Evolutionary conservation across 2,888 invertebrate species (phyloP), one percentile per base, ranked within the genome.

Genomic region (Idaea aversata): DNA sequence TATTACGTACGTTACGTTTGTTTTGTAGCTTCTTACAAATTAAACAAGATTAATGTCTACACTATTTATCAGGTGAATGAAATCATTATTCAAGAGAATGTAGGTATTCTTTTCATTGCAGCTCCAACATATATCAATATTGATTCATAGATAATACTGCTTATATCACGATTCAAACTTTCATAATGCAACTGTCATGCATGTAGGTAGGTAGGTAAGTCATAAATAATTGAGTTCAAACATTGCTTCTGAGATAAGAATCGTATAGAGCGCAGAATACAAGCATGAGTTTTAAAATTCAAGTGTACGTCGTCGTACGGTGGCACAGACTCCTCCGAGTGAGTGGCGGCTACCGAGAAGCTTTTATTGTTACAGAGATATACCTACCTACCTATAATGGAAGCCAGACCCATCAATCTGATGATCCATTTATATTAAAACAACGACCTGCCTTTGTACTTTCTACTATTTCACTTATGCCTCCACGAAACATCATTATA

Each of bases 181-280:
- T 78, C 75, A 77, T 79, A 81, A 81, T 81, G 73, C 78, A 79
- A 79, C 82, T 80, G 81, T 83, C 83, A 83, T 81, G 77, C 76
- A 76, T 78, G 77, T 77, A 76, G 72, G 25, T 25, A 76, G 72
- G 25, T 25, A 25, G 25, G 77, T 77, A 78, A 79, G 78, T 77
- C 76, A 78, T 83, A 83, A 84, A 84, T 85, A 82, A 86, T 86
- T 82, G 83, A 84, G 83, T 80, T 85, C 84, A 85, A 84, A 85
- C 86, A 82, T 80, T 79, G 77, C 75, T 80, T 74, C 74, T 66
- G 67, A 78, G 86, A 86, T 87, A 83, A 82, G 72, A 71, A 86
- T 86, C 86, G 77, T 61, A 25, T 25, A 77, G 70, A 74, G 70
- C 70, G 74, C 77, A 77, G 77, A 81, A 74, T 77, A 80, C 78